phyloP scores from a whole-genome alignment of 2,888 invertebrate genomes.

The Epinotia brunnichana region DNA sequence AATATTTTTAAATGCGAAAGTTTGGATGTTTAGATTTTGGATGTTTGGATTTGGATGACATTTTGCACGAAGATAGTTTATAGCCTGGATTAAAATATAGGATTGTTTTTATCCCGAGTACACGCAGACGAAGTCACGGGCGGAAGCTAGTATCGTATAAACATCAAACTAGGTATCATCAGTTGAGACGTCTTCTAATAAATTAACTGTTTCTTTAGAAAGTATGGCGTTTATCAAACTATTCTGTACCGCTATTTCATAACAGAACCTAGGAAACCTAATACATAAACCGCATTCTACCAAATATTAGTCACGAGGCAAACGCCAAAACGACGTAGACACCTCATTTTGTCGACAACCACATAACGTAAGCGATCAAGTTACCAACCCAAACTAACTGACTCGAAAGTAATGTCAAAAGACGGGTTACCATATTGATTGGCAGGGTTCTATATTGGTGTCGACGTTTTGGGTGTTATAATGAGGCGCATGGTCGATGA shows the following conservation, averaged over 20 bases:
- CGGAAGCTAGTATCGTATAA: too few species aligned
- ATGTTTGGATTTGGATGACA: too few species aligned
- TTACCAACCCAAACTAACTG: conserved; percentile 56
- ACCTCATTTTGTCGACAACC: conserved; percentile 74
- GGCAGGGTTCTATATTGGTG: conserved; percentile 64
- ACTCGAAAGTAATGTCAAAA: conserved; percentile 70
- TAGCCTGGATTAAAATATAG: too few species aligned
- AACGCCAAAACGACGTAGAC: conserved; percentile 63
- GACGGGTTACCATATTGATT: conserved; percentile 76
- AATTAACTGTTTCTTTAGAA: background rate
- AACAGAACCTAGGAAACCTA: conserved; percentile 19
- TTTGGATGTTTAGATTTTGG: too few species aligned
- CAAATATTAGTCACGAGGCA: conserved; percentile 17
- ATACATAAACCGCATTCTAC: conserved; percentile 28
- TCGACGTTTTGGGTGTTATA: conserved; percentile 67
- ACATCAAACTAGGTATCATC: background rate
- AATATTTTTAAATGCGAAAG: too few species aligned
- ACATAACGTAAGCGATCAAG: conserved; percentile 60
- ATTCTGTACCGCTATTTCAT: background rate
- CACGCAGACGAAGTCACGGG: too few species aligned
- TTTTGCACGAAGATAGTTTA: too few species aligned
- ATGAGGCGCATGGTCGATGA: conserved; percentile 59
- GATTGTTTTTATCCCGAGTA: too few species aligned
- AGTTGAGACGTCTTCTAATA: background rate
- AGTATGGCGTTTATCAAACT: background rate